Evolutionary conservation across 2,888 invertebrate genomes (phyloP), one percentile per base, ranked within the genome.

Genomic region (Spodoptera picta): DNA sequence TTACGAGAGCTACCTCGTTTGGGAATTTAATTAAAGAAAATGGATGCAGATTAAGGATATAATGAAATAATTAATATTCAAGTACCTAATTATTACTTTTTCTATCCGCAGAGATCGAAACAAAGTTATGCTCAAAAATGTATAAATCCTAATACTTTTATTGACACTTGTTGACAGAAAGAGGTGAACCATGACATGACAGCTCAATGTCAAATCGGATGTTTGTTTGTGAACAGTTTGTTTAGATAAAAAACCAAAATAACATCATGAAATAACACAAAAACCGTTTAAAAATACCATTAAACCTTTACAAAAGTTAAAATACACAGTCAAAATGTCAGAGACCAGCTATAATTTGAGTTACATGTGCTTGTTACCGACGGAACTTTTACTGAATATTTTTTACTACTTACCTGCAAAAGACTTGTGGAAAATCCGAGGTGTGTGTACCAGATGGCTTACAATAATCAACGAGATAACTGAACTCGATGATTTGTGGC

Each of bases 371-470:
- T 42, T 19, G 2, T n/a, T 89, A 12, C 91, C 93, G 0, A 85
- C 89, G 0, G 93, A 93, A 76, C 74, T 92, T 3, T 49, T 91
- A 0, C 51, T 88, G 0, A 73, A 83, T 2, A 86, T 93, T 57
- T 91, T 92, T 55, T 76, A 81, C 0, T 84, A 70, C 69, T 69
- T 92, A 52, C 69, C 87, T 1, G 86, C 86, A 0, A 88, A 81
- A 71, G 77, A 89, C 0, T 60, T 92, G 1, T 80, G 83, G 0
- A 84, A 63, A 68, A 89, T 87, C 51, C 90, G 93, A 3, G 81
- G 77, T 72, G 89, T 93, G 0, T 90, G 91, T 57, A 10, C 44
- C 0, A 80, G 88, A 68, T 93, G 92, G 89, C 87, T 80, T 45
- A 66, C 77, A 4, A 83, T 91, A n/a, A 80, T 92, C 19, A 92